Base-by-base conservation (phyloP, 2,888 invertebrate species). In the Liposcelis brunnea region DNA sequence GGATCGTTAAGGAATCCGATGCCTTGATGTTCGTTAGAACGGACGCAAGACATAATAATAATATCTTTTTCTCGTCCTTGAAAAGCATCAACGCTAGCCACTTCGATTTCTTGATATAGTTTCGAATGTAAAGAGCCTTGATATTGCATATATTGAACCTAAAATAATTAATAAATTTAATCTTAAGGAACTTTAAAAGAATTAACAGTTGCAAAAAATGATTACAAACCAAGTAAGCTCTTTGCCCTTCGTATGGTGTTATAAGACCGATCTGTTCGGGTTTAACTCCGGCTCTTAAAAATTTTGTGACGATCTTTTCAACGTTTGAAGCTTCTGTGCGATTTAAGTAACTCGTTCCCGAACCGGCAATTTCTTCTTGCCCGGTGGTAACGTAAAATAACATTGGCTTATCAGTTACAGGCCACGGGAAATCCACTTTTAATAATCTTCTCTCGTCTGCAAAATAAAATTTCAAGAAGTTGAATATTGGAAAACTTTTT, bases 1-100 rank as follows among this genome's bases (percentile, higher is more conserved):
- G 98, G 97, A 63, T 99, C 98, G 59, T 94, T 95, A 33, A 99
- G 70, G 62, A 99, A 99, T 1, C 98, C 98, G 56, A 99, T 98
- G 34, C 94, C 97, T 61, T 97, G 95, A 58, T 95, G 90, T 59
- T 97, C 97, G 60, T 98, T 98, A 5, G 95, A 93, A 44, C 98
- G 75, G 2, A 99, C 98, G 64, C 97, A 98, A 0, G 95, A 95
- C 82, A 99, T 87, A 45, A 99, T 93, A 53, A 99, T 98, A 47
- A 97, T 86, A 59, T 99, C 98, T 59, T 99, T 99, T 60, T 99
- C 98, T 42, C 98, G 72, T 0, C 98, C 98, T 64, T 97, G 95
- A 63, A 99, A 99, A 0, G 98, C 98, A 63, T 99, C 98, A 2
- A 99, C 98, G 64, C 94, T 95, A 7, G 97, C 98, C 1, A 99